A percentile compares a stretch with the other conserved stretches of the same genome.
These are phyloP conservation scores for Poecilia picta DNA, from an alignment of 2,797 vertebrate species.

Conservation along the genomic window DNA sequence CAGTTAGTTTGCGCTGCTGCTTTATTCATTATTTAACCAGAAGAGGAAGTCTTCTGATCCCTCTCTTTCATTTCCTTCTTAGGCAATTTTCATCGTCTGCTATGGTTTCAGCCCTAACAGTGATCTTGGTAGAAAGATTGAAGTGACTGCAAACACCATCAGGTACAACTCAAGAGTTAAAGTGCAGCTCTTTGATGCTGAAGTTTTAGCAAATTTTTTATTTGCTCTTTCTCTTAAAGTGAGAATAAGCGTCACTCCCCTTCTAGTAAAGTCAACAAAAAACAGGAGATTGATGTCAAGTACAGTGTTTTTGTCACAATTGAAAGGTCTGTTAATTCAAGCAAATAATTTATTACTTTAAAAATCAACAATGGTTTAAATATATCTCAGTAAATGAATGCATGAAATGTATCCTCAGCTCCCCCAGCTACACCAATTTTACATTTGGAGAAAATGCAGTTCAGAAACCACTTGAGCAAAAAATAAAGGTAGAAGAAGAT, in stretches of 20 bases:
- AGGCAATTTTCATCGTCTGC: conserved; percentile 80
- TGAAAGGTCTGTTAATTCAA: conserved; percentile 60
- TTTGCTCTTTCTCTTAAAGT: background rate
- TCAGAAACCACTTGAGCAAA: conserved; percentile 73
- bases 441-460: conserved; percentile 63
- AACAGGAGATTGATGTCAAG: conserved; percentile 78
- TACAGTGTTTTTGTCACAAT: conserved; percentile 80
- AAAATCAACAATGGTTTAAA: background rate
- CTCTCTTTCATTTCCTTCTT: conserved; percentile 15
- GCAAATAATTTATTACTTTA: background rate
- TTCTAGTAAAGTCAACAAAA: conserved; percentile 55
- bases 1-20: conserved; percentile 61
- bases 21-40: background rate
- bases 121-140: conserved; percentile 66
- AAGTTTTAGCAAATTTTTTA: background rate
- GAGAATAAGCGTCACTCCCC: conserved; percentile 4
- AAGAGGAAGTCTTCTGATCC: background rate
- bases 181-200: background rate
- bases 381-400: background rate
- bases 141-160: conserved; percentile 77
- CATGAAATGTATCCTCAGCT: conserved; percentile 62
- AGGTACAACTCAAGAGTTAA: conserved; percentile 73
- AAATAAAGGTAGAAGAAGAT: conserved; percentile 75
- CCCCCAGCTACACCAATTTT: conserved; percentile 84
- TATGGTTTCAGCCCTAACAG: conserved; percentile 78